Evolutionary conservation across 2,113 vertebrate species (phyloP), one percentile per base, ranked within the genome.

Genomic region (Hiodon tergisus): DNA sequence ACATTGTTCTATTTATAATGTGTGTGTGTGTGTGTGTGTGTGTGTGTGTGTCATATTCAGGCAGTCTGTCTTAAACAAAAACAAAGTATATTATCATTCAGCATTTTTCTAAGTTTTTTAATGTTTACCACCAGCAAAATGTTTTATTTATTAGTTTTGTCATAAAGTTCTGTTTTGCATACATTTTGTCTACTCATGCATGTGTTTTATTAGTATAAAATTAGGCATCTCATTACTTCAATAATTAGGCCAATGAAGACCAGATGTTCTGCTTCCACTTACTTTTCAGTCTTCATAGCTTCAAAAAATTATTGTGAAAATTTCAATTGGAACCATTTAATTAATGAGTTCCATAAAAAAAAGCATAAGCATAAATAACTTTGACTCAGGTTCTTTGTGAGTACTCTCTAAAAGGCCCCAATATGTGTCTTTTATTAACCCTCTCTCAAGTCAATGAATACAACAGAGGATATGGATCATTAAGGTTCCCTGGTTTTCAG

Each of bases 221-320:
- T 96, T 94, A 96, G 82, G n/a, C 92, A 93, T 95, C 90, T 96
- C 90, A 93, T 95, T 94, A 95, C 86, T 90, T 90, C 87, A 89
- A 91, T 94, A 96, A 96, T 96, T 95, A 95, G 91, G 88, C 88
- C 92, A 91, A 81, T 92, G 92, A 93, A 89, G 93, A 93, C 90
- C 93, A 94, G 93, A 93, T 96, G 92, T 91, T 92, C 88, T 82
- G 85, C 86, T 86, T 91, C 83, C 79, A 59, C 86, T 88, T 92
- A 87, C 81, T 79, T 67, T 75, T 48, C 70, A 80, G 87, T 82
- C 88, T 90, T 85, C 85, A 87, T 90, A 81, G 85, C 71, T 90
- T 88, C 76, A 81, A 83, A 82, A 83, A 85, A 87, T 84, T 83
- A 79, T 78, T 68, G 76, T 81, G 77, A 79, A 88, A 83, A 80